Evolutionary conservation across 2,113 vertebrate species (phyloP), one percentile per base, ranked within the genome.

Genomic region (Sigmodon hispidus): DNA sequence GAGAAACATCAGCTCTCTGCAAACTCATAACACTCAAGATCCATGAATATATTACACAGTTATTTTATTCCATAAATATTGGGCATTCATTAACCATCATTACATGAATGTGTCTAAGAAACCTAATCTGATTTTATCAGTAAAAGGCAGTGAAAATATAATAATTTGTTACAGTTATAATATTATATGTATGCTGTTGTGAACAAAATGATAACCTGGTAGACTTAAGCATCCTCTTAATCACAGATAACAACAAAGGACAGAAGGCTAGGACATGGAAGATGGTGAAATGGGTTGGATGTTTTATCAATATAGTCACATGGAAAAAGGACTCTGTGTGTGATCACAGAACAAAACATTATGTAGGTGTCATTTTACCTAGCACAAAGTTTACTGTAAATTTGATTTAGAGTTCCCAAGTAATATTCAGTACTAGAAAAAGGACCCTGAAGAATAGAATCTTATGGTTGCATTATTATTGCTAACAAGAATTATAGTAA

Each of bases 371-470:
- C 40, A 55, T 85, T 85, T 90, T 90, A 69, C 0, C 36, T 63
- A 90, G 92, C 26, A 12, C 19, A 89, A 84, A 84, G 21, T 92
- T 94, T 92, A 45, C 45, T 91, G 45, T 91, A 48, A 40, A 89
- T 55, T 43, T 96, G 73, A 79, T 24, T 87, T 31, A 45, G 10
- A 83, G 2, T 92, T 86, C 84, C 57, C 63, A 76, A 94, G 43
- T 40, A 70, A 0, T 87, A 75, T 52, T 86, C 40, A 84, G n/a
- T 34, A 72, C n/a, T 69, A 63, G n/a, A 88, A 77, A 93, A 88
- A 73, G 3, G 3, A 22, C 72, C 31, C 17, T 40, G 55, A 95
- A 92, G 43, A 61, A 96, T 93, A 86, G 8, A 0, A 22, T 87
- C 76, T 87, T 85, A 79, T 67, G 11, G 21, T 95, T 96, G 45